Percentiles rank a stretch among this genome's conserved stretches.
These are phyloP conservation scores for Rousettus madagascariensis DNA, from an alignment of 2,797 vertebrate species.

Conservation along the genomic window DNA sequence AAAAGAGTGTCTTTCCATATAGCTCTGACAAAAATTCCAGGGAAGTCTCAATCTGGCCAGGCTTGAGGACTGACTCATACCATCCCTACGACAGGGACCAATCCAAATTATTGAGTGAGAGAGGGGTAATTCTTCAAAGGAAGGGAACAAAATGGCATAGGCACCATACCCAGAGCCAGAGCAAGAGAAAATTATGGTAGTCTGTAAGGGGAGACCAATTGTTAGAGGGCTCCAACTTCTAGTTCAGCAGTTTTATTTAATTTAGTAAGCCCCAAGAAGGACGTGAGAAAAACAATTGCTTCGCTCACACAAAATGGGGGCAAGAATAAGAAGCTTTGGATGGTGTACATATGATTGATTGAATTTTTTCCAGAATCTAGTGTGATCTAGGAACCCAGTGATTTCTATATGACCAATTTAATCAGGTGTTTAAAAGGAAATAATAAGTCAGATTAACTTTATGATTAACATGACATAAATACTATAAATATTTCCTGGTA, in stretches of 20 bases:
- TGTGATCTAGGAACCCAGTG: neutral
- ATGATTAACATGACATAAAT: conserved; percentile 3
- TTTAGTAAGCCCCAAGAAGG: neutral
- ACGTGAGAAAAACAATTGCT: neutral
- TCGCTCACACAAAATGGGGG: neutral
- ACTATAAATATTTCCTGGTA: neutral
- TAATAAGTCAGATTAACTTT: conserved; percentile 1
- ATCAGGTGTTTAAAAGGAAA: neutral
- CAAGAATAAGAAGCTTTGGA: neutral
- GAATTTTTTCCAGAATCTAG: neutral
- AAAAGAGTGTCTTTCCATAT: neutral
- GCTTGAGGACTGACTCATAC: neutral
- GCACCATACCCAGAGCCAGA: neutral
- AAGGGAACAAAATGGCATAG: neutral
- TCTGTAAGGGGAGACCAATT: neutral
- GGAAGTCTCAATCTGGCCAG: neutral
- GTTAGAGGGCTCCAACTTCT: neutral
- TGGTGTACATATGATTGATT: neutral
- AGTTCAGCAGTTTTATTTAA: neutral
- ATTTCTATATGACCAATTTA: neutral
- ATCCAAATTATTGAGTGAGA: neutral
- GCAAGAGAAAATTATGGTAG: neutral
- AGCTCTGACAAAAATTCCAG: neutral
- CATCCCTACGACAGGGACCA: neutral
- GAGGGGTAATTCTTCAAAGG: neutral